Evolutionary conservation across 37 sponge, comb jelly and placozoan genomes (phyloP), one percentile per base, ranked within the genome.

Genomic region (Tethya wilhelma): DNA sequence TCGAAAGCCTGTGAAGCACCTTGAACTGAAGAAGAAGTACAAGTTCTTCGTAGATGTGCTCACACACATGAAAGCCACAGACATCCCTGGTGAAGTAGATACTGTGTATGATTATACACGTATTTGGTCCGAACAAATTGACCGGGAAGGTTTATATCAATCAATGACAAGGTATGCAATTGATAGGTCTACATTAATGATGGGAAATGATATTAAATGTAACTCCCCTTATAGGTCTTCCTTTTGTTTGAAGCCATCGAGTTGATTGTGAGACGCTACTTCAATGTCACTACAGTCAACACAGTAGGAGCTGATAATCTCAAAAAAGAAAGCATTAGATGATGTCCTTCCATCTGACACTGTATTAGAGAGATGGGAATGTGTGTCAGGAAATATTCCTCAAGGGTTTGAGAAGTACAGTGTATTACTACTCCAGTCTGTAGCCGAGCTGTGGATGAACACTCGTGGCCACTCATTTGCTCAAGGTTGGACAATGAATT

Each of bases 391-490:
- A 14, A 19, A 9, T 19, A 68, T 68, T 38, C 69, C 69, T 38
- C 12, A 37, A 9, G 33, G 6, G 38, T 68, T 36, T 34, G 69
- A 68, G 25, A 8, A 37, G 23, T 68, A 68, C 40, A 68, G 69
- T 40, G 33, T 72, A 25, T 38, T 59, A 26, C 60, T 75, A 58
- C 20, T 75, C 40, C 5, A 38, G 23, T 28, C 17, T 19, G 41
- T 77, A 45, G 25, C 38, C 9, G 31, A 64, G 25, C 62, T 77
- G 26, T 77, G 78, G 78, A 40, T 43, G 40, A 62, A 44, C 17
- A 42, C 64, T 25, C 41, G 66, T 42, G 56, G 26, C 6, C 73
- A 72, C 28, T 23, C 73, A 28, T 72, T 72, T 44, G 49, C 73
- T 22, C 42, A 72, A 72, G 73, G 32, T 26, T 72, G 53, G 56